phyloP scores from a whole-genome alignment of 2,797 vertebrate species.

The Neostethus bicornis region DNA sequence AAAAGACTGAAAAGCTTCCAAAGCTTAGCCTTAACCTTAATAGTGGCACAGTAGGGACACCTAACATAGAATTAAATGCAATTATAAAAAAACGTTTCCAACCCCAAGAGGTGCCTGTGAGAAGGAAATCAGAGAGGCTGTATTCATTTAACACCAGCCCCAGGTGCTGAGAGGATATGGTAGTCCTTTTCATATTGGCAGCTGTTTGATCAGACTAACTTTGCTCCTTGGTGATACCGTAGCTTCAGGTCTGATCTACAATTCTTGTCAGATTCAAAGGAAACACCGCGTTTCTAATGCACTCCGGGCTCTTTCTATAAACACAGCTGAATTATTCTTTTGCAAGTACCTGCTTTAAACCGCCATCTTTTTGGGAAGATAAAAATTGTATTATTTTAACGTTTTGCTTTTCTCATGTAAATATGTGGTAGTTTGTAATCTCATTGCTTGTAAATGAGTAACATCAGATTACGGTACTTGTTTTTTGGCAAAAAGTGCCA shows the following conservation, averaged over 20 bases:
- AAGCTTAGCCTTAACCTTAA: conserved; percentile 67
- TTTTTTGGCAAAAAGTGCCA: conserved; percentile 26
- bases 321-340: conserved; percentile 60
- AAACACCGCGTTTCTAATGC: conserved; percentile 60
- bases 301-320: conserved; percentile 72
- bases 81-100: conserved; percentile 80
- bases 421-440: conserved; percentile 50
- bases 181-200: conserved; percentile 75
- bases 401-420: conserved; percentile 31
- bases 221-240: conserved; percentile 42
- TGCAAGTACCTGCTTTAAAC: conserved; percentile 29
- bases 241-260: conserved; percentile 71
- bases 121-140: conserved; percentile 60
- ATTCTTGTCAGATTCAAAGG: conserved; percentile 70
- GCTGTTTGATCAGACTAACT: conserved; percentile 73
- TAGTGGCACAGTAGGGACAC: conserved; percentile 69
- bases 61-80: conserved; percentile 79
- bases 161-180: conserved; percentile 67
- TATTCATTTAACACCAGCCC: conserved; percentile 69
- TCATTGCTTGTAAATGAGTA: conserved; percentile 57
- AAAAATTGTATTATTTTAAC: conserved; percentile 15
- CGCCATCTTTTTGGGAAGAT: conserved; percentile 27
- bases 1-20: conserved; percentile 65
- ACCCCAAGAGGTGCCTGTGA: conserved; percentile 58
- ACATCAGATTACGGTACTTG: conserved; percentile 48